A percentile compares a stretch with the other conserved stretches of the same genome.
phyloP scores from a whole-genome alignment of 2,797 vertebrate species.

The Xiphophorus birchmanni region DNA sequence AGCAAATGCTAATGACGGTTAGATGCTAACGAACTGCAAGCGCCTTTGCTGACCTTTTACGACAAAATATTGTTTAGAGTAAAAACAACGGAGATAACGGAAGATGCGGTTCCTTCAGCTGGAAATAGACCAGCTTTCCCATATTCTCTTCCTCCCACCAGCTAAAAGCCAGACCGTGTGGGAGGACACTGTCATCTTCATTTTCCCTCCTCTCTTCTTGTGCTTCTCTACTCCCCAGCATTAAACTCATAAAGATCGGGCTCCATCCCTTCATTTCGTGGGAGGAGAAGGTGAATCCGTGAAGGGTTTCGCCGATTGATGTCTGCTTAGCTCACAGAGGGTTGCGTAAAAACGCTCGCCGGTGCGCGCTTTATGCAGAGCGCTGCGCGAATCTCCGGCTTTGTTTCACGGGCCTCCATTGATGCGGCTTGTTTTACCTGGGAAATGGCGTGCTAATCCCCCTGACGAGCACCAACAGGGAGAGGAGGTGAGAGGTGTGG shows the following conservation, averaged over 20 bases:
- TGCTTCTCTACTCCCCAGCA: conserved; percentile 46
- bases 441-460: conserved; percentile 65
- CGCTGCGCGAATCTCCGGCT: conserved; percentile 29
- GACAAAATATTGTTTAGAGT: conserved; percentile 56
- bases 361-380: conserved; percentile 47
- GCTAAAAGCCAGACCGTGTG: conserved; percentile 41
- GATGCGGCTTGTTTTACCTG: conserved; percentile 70
- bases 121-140: not conserved
- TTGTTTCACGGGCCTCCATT: conserved; percentile 39
- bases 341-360: conserved; percentile 40
- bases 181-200: conserved; percentile 60
- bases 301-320: conserved; percentile 60
- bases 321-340: conserved; percentile 67
- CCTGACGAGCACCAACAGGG: conserved; percentile 54
- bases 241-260: conserved; percentile 44
- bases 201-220: conserved; percentile 40
- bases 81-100: conserved; percentile 30
- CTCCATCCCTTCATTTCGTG: conserved; percentile 45
- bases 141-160: conserved; percentile 54
- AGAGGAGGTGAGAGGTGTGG: conserved; percentile 56
- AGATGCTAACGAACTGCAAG: conserved; percentile 46
- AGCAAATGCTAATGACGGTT: conserved; percentile 57
- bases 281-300: conserved; percentile 65
- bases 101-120: not conserved
- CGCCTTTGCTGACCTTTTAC: conserved; percentile 47